phyloP scores from a whole-genome alignment of 2,113 vertebrate genomes.

The Sphyrna mokarran region DNA sequence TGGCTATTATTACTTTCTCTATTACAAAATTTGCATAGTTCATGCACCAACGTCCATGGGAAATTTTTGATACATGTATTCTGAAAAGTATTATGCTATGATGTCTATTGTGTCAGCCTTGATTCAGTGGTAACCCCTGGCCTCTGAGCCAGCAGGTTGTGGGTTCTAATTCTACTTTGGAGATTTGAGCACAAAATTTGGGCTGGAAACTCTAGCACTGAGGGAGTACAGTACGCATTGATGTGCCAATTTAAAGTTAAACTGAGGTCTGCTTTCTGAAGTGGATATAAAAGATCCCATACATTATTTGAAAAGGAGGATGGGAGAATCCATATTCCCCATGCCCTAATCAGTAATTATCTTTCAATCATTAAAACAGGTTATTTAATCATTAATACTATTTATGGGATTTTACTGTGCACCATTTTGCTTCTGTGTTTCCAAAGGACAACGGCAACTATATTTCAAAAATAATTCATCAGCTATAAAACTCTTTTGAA shows the following conservation, averaged over 20 bases:
- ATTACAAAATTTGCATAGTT: neutral
- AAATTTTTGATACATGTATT: neutral
- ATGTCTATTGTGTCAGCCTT: neutral
- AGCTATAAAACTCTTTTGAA: neutral
- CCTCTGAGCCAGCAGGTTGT: neutral
- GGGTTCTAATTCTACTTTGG: neutral
- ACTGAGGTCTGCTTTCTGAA: neutral
- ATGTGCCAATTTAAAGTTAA: neutral
- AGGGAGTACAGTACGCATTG: neutral
- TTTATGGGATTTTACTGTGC: neutral
- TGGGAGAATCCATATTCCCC: neutral
- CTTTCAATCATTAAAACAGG: neutral
- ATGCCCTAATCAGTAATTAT: neutral
- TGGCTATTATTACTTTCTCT: neutral
- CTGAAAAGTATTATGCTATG: neutral
- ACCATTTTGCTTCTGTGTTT: neutral
- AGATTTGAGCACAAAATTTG: neutral
- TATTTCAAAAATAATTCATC: neutral
- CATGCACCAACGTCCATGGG: neutral
- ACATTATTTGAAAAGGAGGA: too few relatives aligned
- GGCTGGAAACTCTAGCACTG: neutral
- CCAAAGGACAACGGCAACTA: neutral
- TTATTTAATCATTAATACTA: neutral
- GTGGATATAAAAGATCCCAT: neutral
- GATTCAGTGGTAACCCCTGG: neutral